Conservation (phyloP, 2,888 invertebrate genomes). For the Epirrhoe alternata region DNA sequence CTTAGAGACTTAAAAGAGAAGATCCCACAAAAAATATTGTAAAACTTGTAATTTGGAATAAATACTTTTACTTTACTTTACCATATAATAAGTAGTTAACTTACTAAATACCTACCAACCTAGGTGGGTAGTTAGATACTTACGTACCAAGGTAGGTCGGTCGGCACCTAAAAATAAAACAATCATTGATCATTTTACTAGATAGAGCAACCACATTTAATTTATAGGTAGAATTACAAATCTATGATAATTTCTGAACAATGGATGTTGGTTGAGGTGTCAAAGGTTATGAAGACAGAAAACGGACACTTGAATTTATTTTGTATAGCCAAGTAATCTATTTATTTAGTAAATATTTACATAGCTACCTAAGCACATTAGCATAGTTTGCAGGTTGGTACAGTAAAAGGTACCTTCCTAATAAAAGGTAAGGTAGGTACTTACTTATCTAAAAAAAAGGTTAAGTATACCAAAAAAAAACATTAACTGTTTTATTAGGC, state of each 20-base stretch:
- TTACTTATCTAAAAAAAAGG: not conserved
- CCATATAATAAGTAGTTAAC: no score
- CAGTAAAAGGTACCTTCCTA: no score
- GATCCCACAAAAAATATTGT: no score
- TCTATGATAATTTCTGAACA: slow-evolving; percentile 18
- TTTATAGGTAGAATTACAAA: slow-evolving; percentile 1
- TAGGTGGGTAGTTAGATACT: no score
- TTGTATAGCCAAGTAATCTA: not conserved
- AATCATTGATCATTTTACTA: not conserved
- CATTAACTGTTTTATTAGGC: no score
- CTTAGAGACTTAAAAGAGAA: no score
- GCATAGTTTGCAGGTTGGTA: not conserved
- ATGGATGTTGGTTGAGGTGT: slow-evolving; percentile 9
- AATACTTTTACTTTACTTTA: no score
- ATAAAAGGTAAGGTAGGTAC: not conserved
- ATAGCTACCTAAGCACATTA: not conserved
- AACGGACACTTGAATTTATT: not conserved
- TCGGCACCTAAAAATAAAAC: no score
- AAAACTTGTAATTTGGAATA: no score
- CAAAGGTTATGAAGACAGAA: slow-evolving; percentile 17
- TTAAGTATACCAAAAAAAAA: no score
- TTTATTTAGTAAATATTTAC: not conserved
- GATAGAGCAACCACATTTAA: not conserved
- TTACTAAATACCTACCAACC: no score
- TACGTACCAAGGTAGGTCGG: no score